These are phyloP conservation scores for Cryptocephalus moraei DNA, from an alignment of 2,888 invertebrate genomes.

Conservation along the genomic window DNA sequence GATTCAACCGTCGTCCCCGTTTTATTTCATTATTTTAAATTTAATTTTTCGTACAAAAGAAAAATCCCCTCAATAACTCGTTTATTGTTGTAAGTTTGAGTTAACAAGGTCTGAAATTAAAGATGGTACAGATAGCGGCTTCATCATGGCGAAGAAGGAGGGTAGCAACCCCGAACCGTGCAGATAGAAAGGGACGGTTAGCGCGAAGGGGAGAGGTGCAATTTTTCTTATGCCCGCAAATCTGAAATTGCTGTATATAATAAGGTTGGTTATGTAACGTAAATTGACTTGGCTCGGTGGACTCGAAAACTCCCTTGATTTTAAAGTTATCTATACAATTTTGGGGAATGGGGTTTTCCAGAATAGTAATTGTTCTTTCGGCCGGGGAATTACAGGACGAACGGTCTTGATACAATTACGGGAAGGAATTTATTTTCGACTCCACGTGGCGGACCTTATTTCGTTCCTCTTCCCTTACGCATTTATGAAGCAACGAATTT, in stretches of 20 bases:
- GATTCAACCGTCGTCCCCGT: neutral
- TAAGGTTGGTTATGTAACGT: conserved; percentile 30
- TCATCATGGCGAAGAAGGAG: conserved; percentile 43
- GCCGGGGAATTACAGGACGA: too few relatives aligned
- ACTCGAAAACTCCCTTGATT: conserved; percentile 10
- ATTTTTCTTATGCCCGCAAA: conserved; percentile 33
- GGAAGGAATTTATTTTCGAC: too few relatives aligned
- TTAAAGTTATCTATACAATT: conserved; percentile 11
- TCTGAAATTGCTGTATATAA: conserved; percentile 34
- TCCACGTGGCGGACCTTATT: too few relatives aligned
- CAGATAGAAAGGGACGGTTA: conserved; percentile 20
- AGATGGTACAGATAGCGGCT: conserved; percentile 52
- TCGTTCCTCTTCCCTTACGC: too few relatives aligned
- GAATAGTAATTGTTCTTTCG: too few relatives aligned
- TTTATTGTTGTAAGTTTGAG: conserved; percentile 30
- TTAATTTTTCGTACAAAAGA: conserved; percentile 16
- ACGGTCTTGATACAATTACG: too few relatives aligned
- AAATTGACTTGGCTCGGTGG: conserved; percentile 24
- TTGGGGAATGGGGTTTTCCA: neutral
- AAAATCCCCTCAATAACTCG: conserved; percentile 23
- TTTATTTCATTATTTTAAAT: conserved; percentile 17
- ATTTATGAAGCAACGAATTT: too few relatives aligned
- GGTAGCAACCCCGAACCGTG: conserved; percentile 28
- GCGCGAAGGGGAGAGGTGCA: conserved; percentile 28
- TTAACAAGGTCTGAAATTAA: conserved; percentile 45